A percentile compares a stretch with the other conserved stretches of the same genome.
Evolutionary conservation across 2,113 vertebrate genomes (phyloP).

Genomic region (Cervus canadensis): DNA sequence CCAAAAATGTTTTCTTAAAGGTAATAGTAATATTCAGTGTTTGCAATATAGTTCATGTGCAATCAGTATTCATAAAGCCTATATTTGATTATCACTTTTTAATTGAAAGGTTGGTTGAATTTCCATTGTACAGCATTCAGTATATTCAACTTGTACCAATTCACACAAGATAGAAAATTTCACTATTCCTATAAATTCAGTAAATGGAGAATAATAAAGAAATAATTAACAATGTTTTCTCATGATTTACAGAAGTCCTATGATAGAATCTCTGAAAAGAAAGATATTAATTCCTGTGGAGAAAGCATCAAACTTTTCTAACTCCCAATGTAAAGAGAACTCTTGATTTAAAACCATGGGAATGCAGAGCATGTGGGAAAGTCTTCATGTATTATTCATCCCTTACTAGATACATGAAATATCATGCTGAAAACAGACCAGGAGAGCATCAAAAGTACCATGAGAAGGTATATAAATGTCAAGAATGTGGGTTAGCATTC

Average conservation of each 20-base stretch:
- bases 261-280: neutral
- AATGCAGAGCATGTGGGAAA: conserved; percentile 42
- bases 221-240: neutral
- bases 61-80: neutral
- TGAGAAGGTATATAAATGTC: neutral
- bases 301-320: neutral
- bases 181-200: neutral
- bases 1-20: neutral
- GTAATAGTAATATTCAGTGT: neutral
- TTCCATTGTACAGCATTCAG: neutral
- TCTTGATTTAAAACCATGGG: conserved; percentile 3
- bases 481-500: conserved; percentile 32
- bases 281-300: neutral
- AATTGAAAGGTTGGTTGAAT: neutral
- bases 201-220: neutral
- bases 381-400: neutral
- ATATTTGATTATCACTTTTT: neutral
- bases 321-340: conserved; percentile 16
- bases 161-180: neutral
- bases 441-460: too few species aligned
- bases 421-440: conserved; percentile 4
- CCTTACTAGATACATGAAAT: neutral
- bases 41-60: neutral
- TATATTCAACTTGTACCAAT: neutral
- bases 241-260: neutral